phyloP scores from a whole-genome alignment of 2,888 invertebrate genomes.

The Hemaris fuciformis region DNA sequence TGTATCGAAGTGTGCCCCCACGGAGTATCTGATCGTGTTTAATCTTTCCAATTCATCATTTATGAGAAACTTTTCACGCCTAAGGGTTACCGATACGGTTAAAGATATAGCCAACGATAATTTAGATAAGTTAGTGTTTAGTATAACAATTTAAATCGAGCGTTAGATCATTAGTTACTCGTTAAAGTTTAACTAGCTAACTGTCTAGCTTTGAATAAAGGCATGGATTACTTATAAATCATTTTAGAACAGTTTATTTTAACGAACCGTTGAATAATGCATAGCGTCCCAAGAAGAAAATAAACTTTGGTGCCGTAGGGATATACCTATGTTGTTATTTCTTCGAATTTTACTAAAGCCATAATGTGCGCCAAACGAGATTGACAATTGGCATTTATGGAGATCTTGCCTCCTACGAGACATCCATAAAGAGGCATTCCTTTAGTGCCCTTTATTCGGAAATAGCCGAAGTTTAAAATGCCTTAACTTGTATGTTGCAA shows the following conservation, averaged over 20 bases:
- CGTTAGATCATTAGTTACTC: neutral
- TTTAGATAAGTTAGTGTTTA: neutral
- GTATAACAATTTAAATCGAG: neutral
- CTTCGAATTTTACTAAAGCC: neutral
- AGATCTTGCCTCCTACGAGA: neutral
- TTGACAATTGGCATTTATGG: neutral
- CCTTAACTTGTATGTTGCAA: no score
- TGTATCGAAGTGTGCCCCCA: neutral
- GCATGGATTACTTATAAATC: neutral
- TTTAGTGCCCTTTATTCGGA: neutral
- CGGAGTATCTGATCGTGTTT: neutral
- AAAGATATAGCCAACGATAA: neutral
- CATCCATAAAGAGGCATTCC: neutral
- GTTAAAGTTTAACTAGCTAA: no score
- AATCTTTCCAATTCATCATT: neutral
- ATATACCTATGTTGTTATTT: no score
- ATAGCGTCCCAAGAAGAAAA: neutral
- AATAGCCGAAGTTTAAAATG: no score
- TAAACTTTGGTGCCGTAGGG: no score
- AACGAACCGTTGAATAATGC: neutral
- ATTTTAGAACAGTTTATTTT: neutral
- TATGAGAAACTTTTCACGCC: neutral
- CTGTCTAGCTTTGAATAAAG: neutral
- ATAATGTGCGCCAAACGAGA: neutral
- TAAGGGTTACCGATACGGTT: neutral